Base-by-base conservation (phyloP, 2,888 invertebrate genomes). In the Epinotia nisella region DNA sequence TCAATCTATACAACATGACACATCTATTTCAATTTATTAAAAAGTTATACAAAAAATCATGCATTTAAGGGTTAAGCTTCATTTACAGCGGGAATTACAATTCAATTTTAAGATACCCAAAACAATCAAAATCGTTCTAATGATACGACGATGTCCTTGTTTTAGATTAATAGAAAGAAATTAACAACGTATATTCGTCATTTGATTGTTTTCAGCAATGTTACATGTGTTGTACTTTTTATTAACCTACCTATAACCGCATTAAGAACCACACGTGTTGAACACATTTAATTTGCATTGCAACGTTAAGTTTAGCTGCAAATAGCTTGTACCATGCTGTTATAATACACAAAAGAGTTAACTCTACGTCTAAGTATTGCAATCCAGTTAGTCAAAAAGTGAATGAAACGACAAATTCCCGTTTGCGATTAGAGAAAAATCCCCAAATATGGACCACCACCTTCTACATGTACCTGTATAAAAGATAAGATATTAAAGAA, bases 41-140 rank as follows among this genome's bases (percentile, higher is more conserved):
- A n/a, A n/a, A n/a, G n/a, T n/a, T n/a, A n/a, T n/a, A n/a, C n/a
- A n/a, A n/a, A n/a, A n/a, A n/a, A n/a, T n/a, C n/a, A n/a, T n/a
- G n/a, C n/a, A n/a, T n/a, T n/a, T n/a, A n/a, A n/a, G n/a, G n/a
- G n/a, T n/a, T n/a, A 61, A 68, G 66, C 61, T 65, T 59, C 15
- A 72, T 71, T 71, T 55, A 66, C 66, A 66, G 60, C 55, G 55
- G 15, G 39, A 39, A 39, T 61, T 39, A 15, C 35, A 35, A 1
- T 35, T 35, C 15, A 5, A 19, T 60, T 15, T 35, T 29, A 1
- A 11, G 15, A 35, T 13, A 17, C 19, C 17, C 21, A 13, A n/a
- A 61, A 61, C 17, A 70, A 24, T 35, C 53, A 65, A 19, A 35
- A 53, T 53, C 0, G 13, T 29, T 29, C 17, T 29, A 29, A 17